A percentile compares a stretch with the other conserved stretches of the same genome.
phyloP scores from a whole-genome alignment of 2,797 vertebrate genomes.

The Tympanoctomys barrerae region DNA sequence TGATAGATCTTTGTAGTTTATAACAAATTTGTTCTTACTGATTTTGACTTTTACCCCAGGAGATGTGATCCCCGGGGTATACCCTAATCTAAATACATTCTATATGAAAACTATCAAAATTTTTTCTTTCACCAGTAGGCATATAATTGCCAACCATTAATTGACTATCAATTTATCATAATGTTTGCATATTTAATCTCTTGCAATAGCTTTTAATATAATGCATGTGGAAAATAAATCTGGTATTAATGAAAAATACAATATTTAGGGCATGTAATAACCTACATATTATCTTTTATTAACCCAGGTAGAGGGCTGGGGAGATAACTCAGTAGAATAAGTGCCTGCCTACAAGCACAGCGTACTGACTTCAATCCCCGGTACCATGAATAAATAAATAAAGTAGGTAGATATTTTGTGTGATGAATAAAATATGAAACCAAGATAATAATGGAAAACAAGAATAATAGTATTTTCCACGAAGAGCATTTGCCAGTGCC shows the following conservation, averaged over 20 bases:
- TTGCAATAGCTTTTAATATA: slow-evolving; percentile 45
- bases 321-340: too few species aligned
- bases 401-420: slow-evolving; percentile 32
- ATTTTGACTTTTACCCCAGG: slow-evolving; percentile 8
- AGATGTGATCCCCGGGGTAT: neutral
- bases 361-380: too few species aligned
- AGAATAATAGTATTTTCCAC: slow-evolving; percentile 47
- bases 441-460: slow-evolving; percentile 47
- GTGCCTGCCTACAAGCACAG: too few species aligned
- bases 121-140: slow-evolving; percentile 15
- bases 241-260: slow-evolving; percentile 47
- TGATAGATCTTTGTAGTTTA: slow-evolving; percentile 21
- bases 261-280: slow-evolving; percentile 40
- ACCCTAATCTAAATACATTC: slow-evolving; percentile 34
- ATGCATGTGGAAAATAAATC: slow-evolving; percentile 51
- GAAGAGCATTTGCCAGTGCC: slow-evolving; percentile 19
- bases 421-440: slow-evolving; percentile 56
- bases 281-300: slow-evolving; percentile 40
- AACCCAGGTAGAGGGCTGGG: too few species aligned
- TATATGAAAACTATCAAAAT: neutral
- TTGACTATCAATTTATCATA: slow-evolving; percentile 37
- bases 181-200: neutral
- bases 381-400: neutral
- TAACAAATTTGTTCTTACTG: slow-evolving; percentile 18
- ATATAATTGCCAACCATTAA: neutral